Percentiles rank a stretch among this genome's conserved stretches.
phyloP scores from a whole-genome alignment of 2,888 invertebrate genomes.

The Itoplectis maculator region DNA sequence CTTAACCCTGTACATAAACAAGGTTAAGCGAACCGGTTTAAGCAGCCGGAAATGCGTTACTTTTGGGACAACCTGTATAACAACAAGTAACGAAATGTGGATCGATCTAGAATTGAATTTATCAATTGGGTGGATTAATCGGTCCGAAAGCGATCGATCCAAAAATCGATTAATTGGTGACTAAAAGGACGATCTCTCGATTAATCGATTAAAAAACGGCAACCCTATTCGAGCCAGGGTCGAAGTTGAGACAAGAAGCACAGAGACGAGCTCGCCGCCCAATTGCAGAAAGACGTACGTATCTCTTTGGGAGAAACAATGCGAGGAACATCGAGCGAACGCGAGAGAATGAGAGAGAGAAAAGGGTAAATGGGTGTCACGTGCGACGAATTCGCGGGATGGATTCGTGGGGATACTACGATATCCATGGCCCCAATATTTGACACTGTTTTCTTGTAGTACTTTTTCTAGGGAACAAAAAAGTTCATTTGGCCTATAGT shows the following conservation, averaged over 20 bases:
- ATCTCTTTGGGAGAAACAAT: slow-evolving; percentile 5
- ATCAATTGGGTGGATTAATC: no score
- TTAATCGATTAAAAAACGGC: no score
- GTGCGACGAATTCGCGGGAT: slow-evolving; percentile 16
- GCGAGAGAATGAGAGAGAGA: neutral
- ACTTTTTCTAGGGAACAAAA: neutral
- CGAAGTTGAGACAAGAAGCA: slow-evolving; percentile 54
- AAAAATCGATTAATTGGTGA: no score
- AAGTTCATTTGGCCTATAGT: neutral
- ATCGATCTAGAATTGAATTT: no score
- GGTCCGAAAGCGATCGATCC: no score
- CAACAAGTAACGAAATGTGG: no score
- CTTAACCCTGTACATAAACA: no score
- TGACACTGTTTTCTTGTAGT: neutral
- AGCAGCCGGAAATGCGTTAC: no score
- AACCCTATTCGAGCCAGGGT: no score
- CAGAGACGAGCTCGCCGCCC: slow-evolving; percentile 40
- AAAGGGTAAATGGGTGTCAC: neutral
- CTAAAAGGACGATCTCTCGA: no score
- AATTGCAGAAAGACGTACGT: neutral
- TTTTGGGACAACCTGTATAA: no score
- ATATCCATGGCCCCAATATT: neutral
- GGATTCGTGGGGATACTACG: slow-evolving; percentile 7
- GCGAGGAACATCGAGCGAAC: slow-evolving; percentile 2
- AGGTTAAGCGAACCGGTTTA: no score